Conservation (phyloP, 2,113 vertebrate species). For the Dolichotis patagonum region DNA sequence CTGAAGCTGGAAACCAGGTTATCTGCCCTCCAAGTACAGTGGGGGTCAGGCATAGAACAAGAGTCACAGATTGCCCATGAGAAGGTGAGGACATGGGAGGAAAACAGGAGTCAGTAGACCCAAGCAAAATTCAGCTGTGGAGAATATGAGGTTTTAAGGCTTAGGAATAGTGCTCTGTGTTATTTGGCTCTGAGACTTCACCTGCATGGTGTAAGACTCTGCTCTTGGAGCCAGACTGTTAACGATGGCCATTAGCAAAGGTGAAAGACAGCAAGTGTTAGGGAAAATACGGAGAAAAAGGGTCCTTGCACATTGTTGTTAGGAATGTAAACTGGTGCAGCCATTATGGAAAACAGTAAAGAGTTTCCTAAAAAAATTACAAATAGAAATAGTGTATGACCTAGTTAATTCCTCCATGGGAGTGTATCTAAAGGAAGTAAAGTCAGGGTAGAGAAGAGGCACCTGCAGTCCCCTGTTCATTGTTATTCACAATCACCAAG, state of each 20-base stretch:
- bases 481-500: background rate
- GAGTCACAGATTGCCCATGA: background rate
- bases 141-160: background rate
- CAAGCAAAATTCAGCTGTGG: background rate
- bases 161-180: background rate
- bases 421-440: background rate
- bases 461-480: background rate
- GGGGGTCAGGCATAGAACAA: background rate
- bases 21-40: background rate
- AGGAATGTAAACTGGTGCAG: background rate
- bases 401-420: background rate
- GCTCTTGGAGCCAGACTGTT: background rate
- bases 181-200: background rate
- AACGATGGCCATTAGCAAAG: background rate
- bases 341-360: background rate
- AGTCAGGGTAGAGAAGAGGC: background rate
- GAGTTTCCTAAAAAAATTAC: background rate
- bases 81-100: background rate
- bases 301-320: background rate
- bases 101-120: background rate
- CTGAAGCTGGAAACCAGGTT: background rate
- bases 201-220: background rate
- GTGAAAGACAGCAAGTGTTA: background rate
- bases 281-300: background rate
- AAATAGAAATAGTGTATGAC: background rate